phyloP scores from a whole-genome alignment of 2,113 vertebrate species.

The Acanthisitta chloris region DNA sequence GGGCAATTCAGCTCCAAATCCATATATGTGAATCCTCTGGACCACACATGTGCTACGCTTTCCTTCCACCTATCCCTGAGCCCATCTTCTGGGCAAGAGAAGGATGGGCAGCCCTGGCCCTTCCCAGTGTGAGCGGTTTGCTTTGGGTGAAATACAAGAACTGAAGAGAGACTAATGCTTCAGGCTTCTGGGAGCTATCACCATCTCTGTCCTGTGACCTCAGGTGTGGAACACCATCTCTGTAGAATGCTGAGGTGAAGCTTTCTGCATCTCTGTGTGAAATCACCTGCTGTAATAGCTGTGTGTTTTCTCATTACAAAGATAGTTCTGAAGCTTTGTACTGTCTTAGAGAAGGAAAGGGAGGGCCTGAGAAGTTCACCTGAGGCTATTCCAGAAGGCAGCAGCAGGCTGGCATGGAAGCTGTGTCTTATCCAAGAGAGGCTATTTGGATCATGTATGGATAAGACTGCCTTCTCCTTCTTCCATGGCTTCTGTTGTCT shows the following conservation, averaged over 20 bases:
- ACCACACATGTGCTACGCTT: neutral
- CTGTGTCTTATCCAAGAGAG: neutral
- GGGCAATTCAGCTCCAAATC: neutral
- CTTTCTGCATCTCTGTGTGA: neutral
- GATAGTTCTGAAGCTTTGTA: neutral
- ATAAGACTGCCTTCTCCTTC: too few relatives aligned
- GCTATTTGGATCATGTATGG: neutral
- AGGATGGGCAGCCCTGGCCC: neutral
- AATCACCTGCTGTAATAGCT: neutral
- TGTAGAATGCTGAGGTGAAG: neutral
- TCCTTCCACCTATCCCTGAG: neutral
- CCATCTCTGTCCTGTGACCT: neutral
- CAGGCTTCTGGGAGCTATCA: neutral
- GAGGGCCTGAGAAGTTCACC: neutral
- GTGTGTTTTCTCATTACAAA: neutral
- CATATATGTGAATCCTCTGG: neutral
- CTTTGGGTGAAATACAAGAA: neutral
- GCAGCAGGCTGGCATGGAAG: neutral
- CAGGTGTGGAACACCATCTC: neutral
- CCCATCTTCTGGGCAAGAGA: neutral
- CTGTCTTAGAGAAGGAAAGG: neutral
- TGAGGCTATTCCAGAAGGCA: neutral
- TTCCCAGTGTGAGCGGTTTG: fast-evolving
- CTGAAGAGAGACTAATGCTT: neutral
- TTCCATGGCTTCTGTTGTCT: neutral